Evolutionary conservation across 2,113 vertebrate species (phyloP).

Genomic region (Corythoichthys haematopterus): DNA sequence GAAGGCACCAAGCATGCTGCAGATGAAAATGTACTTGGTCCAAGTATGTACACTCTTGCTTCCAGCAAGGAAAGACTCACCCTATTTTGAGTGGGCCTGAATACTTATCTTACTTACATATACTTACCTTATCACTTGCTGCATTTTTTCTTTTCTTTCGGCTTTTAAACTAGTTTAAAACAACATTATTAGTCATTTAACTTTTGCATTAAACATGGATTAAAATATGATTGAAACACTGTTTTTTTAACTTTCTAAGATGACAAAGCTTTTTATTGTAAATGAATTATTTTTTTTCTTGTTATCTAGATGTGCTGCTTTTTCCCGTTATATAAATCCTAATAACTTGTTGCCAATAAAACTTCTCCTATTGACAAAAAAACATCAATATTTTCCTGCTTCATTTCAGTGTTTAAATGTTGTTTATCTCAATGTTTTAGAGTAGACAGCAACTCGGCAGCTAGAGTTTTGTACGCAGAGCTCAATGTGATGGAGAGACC

Average conservation of each 20-base stretch:
- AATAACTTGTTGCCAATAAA: constrained; percentile 62
- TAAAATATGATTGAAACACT: background rate
- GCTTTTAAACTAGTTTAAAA: background rate
- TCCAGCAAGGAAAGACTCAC: constrained; percentile 3
- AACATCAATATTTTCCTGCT: no score
- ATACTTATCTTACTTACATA: constrained; percentile 6
- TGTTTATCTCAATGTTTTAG: no score
- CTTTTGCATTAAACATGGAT: background rate
- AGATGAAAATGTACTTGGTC: constrained; percentile 33
- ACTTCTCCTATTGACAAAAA: constrained; percentile 59
- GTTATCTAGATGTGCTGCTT: constrained; percentile 62
- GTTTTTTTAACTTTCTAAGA: constrained; percentile 32
- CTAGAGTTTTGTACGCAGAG: constrained; percentile 4
- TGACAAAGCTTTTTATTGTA: constrained; percentile 40
- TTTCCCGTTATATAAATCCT: constrained; percentile 77
- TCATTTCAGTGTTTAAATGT: no score
- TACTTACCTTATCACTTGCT: background rate
- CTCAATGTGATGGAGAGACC: no score
- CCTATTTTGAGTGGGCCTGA: constrained; percentile 27
- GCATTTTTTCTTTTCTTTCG: constrained; percentile 20
- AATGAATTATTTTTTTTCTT: constrained; percentile 39
- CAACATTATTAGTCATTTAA: background rate
- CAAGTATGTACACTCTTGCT: constrained; percentile 9
- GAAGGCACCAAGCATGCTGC: constrained; percentile 45
- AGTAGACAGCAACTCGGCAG: background rate